A percentile compares a stretch with the other conserved stretches of the same genome.
Evolutionary conservation across 1,140 invertebrate genomes (phyloP).

Genomic region (Chironomus striatipennis): DNA sequence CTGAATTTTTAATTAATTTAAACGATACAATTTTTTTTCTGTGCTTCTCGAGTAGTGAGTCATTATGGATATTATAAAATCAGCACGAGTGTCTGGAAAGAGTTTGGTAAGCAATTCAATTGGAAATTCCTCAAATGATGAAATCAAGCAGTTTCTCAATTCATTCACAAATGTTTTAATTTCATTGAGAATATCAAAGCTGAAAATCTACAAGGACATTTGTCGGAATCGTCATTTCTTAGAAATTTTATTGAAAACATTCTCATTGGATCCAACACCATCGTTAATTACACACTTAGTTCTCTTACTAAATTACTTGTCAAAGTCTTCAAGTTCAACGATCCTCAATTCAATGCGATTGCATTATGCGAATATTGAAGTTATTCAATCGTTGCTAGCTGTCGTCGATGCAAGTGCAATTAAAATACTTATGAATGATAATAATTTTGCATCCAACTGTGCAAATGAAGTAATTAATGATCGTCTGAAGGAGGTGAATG

Average conservation of each 20-base stretch:
- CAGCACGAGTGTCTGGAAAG: too few relatives aligned
- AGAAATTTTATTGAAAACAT: background rate
- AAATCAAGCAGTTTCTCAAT: background rate
- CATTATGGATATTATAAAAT: too few relatives aligned
- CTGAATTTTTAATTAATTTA: too few relatives aligned
- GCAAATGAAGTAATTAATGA: background rate
- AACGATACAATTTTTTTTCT: too few relatives aligned
- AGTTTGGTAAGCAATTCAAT: background rate
- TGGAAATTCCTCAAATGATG: background rate
- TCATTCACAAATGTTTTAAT: background rate
- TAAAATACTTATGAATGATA: constrained; percentile 5
- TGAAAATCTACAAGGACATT: background rate
- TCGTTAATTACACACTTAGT: background rate
- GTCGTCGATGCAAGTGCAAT: background rate
- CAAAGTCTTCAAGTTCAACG: background rate
- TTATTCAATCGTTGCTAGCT: background rate
- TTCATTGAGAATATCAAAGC: background rate
- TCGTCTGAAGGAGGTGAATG: background rate
- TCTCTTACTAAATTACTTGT: background rate
- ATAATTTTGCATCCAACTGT: background rate
- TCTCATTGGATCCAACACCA: background rate
- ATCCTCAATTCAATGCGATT: background rate
- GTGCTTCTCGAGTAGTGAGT: too few relatives aligned
- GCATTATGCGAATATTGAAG: background rate
- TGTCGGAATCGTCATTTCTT: background rate